Percentiles rank a stretch among this genome's conserved stretches.
Conservation (phyloP, 2,113 vertebrate genomes). For the Galemys pyrenaicus region DNA sequence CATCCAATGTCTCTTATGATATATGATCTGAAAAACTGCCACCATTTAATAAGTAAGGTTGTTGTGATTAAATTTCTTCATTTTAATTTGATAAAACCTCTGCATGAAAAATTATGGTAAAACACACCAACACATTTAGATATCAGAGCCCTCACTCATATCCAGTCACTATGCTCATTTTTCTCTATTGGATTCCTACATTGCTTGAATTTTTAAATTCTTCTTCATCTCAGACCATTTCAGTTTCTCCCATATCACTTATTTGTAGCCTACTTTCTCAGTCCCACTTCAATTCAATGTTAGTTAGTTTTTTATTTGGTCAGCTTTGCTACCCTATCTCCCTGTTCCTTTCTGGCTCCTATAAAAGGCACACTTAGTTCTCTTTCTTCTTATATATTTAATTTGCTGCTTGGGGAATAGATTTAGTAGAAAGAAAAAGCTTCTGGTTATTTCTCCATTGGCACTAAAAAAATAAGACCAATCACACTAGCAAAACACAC, state of each 20-base stretch:
- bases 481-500: neutral
- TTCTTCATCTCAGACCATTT: neutral
- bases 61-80: conserved; percentile 73
- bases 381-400: conserved; percentile 24
- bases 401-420: conserved; percentile 1
- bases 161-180: neutral
- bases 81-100: conserved; percentile 81
- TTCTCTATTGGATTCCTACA: neutral
- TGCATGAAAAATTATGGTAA: conserved; percentile 66
- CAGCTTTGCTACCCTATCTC: neutral
- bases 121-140: neutral
- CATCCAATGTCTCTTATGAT: neutral
- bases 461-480: neutral
- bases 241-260: neutral
- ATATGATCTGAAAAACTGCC: conserved; percentile 54
- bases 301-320: neutral
- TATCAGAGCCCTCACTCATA: neutral
- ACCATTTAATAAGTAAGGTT: conserved; percentile 71
- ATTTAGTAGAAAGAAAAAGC: neutral
- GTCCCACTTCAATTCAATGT: neutral
- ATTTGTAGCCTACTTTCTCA: neutral
- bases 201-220: neutral
- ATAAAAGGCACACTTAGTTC: neutral
- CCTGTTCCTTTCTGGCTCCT: neutral
- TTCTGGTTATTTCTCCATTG: neutral